Base-by-base conservation (phyloP, 2,797 vertebrate species). In the Takifugu ocellatus region DNA sequence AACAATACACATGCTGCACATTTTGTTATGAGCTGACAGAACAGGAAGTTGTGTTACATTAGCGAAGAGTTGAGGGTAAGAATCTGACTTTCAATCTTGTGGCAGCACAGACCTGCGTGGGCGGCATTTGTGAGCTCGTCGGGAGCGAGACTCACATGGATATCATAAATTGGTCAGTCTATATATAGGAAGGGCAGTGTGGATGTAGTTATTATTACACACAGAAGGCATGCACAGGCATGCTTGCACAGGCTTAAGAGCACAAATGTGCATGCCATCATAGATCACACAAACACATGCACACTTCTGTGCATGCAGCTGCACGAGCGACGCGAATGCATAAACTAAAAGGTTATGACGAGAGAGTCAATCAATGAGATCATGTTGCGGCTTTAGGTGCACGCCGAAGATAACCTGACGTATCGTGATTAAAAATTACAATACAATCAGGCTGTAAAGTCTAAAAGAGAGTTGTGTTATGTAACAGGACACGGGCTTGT, bases 131-230 rank as follows among this genome's bases (percentile, higher is more conserved):
- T 21, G 17, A 21, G 17, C 21, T 10, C 2, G 46, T 5, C 2
- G 21, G 46, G 46, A 49, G 48, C 6, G 4, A 7, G 61, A 8
- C 17, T 60, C 63, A 63, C 52, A 62, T 77, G 63, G 62, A 60
- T 69, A 55, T 68, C 63, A 77, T 52, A 54, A 74, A 21, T 54
- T 70, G 65, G 67, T 63, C 49, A 44, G 21, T 70, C 61, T 78
- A 78, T 74, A 79, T 73, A 78, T 68, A 79, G 57, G 50, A 26
- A 10, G 49, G 45, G 44, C 55, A 72, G 49, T 61, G 59, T 67
- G 61, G 58, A 71, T 52, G 31, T 36, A 64, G 66, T 72, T 79
- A 66, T 74, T 72, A 71, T 75, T 62, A 72, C 59, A 63, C 52
- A 54, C 53, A 51, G 25, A 53, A 50, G 55, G 49, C 79, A 70